phyloP scores from a whole-genome alignment of 2,888 invertebrate species.

The Pseudococcus longispinus region DNA sequence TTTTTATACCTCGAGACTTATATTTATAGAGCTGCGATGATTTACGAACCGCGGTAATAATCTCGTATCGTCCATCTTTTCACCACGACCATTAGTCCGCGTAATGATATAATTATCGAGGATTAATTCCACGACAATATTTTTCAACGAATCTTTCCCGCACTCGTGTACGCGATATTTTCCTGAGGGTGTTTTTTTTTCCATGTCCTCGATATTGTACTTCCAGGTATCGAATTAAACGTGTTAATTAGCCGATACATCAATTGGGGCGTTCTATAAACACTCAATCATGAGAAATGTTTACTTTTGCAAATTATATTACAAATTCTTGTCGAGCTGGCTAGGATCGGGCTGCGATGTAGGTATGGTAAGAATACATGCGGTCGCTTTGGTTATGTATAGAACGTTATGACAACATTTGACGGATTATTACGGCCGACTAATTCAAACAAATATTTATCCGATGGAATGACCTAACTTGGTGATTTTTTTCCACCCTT shows the following conservation, averaged over 20 bases:
- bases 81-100: not conserved
- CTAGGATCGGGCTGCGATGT: not conserved
- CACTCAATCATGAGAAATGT: slow-evolving; percentile 22
- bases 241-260: slow-evolving; percentile 20
- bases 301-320: slow-evolving; percentile 34
- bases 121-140: not conserved
- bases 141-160: not conserved
- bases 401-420: slow-evolving; percentile 15
- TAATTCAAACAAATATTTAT: slow-evolving; percentile 35
- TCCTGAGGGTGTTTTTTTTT: not conserved
- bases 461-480: not conserved
- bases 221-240: not conserved
- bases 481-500: not conserved
- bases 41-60: not conserved
- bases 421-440: not conserved
- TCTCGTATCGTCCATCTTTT: not conserved
- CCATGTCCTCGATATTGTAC: not conserved
- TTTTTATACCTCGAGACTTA: not conserved
- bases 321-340: not conserved
- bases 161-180: not conserved
- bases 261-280: not conserved
- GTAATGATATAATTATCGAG: not conserved
- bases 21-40: not conserved
- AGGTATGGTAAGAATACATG: not conserved
- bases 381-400: not conserved